phyloP scores from a whole-genome alignment of 2,888 invertebrate genomes.

The Dermolepida albohirtum region DNA sequence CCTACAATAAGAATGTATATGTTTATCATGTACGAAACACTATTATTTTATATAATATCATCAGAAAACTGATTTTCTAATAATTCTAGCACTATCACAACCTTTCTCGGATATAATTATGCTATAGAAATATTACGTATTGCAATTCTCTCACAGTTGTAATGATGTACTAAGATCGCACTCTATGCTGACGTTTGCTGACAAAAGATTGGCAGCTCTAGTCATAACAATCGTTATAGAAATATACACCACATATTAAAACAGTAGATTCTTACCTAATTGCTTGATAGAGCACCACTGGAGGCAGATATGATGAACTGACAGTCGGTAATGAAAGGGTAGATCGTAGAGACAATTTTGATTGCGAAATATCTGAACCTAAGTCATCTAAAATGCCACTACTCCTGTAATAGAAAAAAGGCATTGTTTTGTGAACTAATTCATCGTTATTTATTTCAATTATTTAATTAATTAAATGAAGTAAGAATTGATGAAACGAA shows the following conservation, averaged over 20 bases:
- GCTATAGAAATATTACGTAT: too few species aligned
- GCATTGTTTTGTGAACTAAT: constrained; percentile 1
- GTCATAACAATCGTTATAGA: too few species aligned
- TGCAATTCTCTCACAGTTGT: too few species aligned
- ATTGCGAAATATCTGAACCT: constrained; percentile 64
- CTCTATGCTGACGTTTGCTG: too few species aligned
- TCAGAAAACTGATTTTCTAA: too few species aligned
- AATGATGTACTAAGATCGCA: too few species aligned
- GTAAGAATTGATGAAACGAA: too few species aligned
- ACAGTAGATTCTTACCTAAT: constrained; percentile 9
- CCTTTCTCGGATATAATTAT: too few species aligned
- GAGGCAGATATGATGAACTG: constrained; percentile 29
- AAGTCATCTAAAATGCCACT: constrained; percentile 71
- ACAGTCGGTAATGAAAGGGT: constrained; percentile 66
- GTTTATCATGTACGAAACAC: background rate
- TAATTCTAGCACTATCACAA: too few species aligned
- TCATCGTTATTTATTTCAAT: background rate
- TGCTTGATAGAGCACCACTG: constrained; percentile 19
- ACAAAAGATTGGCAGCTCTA: too few species aligned
- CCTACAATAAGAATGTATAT: constrained; percentile 51
- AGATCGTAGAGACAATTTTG: constrained; percentile 59
- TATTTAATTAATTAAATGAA: constrained; percentile 2
- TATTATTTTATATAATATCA: too few species aligned
- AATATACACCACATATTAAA: too few species aligned
- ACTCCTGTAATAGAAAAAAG: constrained; percentile 62